phyloP scores from a whole-genome alignment of 2,797 vertebrate species.

The Parauchenoglanis punctatus region DNA sequence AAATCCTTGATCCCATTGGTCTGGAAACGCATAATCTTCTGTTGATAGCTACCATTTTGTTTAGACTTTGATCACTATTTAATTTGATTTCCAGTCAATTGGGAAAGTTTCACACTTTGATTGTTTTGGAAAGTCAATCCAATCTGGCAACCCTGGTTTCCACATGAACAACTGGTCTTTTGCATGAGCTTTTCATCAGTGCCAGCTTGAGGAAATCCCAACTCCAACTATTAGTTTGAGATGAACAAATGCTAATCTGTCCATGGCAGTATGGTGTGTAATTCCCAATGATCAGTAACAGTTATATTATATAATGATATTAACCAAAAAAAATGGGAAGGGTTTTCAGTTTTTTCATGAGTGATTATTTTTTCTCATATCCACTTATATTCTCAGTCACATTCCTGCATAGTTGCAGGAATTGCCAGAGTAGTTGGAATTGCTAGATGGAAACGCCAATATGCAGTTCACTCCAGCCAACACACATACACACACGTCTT shows the following conservation, averaged over 20 bases:
- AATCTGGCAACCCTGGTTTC: neutral
- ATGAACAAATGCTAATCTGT: neutral
- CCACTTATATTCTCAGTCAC: neutral
- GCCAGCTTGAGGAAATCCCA: neutral
- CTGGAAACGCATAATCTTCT: neutral
- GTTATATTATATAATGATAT: neutral
- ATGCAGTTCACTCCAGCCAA: conserved; percentile 4
- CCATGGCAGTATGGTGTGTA: neutral
- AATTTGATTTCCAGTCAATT: neutral
- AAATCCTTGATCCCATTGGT: neutral
- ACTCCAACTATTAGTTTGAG: neutral
- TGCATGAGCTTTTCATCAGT: neutral
- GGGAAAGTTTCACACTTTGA: neutral
- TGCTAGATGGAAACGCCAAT: conserved; percentile 9
- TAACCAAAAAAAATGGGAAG: neutral
- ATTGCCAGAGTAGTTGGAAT: neutral
- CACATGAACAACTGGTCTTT: neutral
- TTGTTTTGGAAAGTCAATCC: neutral
- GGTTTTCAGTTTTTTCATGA: neutral
- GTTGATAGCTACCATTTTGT: neutral
- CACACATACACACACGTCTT: neutral
- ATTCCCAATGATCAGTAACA: neutral
- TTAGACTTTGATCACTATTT: neutral
- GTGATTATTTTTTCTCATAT: neutral
- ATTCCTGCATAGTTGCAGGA: neutral